Conservation (phyloP, 2,797 vertebrate species). For the Macrochelys suwanniensis region DNA sequence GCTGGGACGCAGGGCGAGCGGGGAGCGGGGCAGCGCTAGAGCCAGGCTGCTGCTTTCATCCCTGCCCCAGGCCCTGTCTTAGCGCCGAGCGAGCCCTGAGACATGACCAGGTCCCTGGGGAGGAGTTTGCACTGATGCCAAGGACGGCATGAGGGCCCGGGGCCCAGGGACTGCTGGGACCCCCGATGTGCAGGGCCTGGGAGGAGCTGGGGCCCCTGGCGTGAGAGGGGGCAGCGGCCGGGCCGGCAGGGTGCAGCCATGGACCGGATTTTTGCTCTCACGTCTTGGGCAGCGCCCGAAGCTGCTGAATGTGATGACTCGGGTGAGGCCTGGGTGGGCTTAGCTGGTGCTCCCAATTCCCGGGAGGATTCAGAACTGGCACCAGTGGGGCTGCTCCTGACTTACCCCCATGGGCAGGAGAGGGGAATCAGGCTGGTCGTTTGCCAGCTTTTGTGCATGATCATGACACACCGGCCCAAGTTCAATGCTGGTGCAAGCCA, state of each 20-base stretch:
- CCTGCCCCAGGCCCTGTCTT: background rate
- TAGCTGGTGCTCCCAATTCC: background rate
- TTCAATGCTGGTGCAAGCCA: background rate
- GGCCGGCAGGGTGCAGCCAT: background rate
- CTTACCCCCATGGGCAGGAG: too few relatives aligned
- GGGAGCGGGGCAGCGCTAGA: accelerated
- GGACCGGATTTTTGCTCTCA: too few relatives aligned
- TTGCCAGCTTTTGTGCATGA: background rate
- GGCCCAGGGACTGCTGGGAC: background rate
- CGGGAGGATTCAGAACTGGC: background rate
- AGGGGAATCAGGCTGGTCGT: background rate
- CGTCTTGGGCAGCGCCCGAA: background rate
- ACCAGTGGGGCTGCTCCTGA: too few relatives aligned
- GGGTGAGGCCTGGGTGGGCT: background rate
- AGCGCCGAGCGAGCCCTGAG: too few relatives aligned
- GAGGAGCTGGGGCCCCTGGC: too few relatives aligned
- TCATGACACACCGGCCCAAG: background rate
- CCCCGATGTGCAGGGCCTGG: background rate
- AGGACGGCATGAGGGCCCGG: background rate
- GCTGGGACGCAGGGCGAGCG: accelerated
- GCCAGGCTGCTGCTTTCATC: accelerated
- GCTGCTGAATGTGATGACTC: background rate
- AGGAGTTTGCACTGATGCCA: background rate
- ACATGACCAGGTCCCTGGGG: background rate
- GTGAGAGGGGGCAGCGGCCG: too few relatives aligned